phyloP scores from a whole-genome alignment of 2,797 vertebrate species.

The Catostomus latipinnis region DNA sequence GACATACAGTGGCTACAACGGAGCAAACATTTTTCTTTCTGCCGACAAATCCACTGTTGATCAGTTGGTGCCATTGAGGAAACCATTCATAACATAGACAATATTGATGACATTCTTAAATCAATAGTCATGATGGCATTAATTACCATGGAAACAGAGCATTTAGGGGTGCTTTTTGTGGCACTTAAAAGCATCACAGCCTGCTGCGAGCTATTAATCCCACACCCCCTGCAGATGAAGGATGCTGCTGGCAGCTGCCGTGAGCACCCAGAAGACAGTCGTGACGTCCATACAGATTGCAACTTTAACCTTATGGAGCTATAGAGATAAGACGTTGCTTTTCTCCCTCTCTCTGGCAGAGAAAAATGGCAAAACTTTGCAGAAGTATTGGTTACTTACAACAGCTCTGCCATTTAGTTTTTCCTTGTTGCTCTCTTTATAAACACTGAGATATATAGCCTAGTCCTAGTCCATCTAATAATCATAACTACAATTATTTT shows the following conservation, averaged over 20 bases:
- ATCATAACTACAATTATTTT: too few species aligned
- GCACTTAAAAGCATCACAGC: constrained; percentile 43
- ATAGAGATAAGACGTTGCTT: constrained; percentile 31
- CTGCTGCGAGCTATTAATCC: constrained; percentile 56
- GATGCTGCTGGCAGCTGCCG: constrained; percentile 46
- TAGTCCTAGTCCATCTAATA: too few species aligned
- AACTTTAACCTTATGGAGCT: constrained; percentile 24
- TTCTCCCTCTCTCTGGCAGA: background rate
- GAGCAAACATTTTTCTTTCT: background rate
- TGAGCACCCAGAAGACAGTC: constrained; percentile 45
- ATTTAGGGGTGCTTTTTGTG: constrained; percentile 28
- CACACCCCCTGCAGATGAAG: constrained; percentile 55
- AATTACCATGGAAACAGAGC: constrained; percentile 43
- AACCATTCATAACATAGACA: constrained; percentile 22
- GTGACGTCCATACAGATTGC: constrained; percentile 53
- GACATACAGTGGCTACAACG: background rate
- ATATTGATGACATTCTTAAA: constrained; percentile 29
- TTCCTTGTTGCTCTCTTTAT: background rate
- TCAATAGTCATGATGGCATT: constrained; percentile 39
- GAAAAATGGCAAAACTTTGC: constrained; percentile 11
- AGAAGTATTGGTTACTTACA: constrained; percentile 21
- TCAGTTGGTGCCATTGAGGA: background rate
- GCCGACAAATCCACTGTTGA: constrained; percentile 1
- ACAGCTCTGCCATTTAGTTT: background rate
- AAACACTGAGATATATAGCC: too few species aligned